A percentile compares a stretch with the other conserved stretches of the same genome.
Conservation (phyloP, 2,113 vertebrate species). For the Eudyptes chrysolophus region DNA sequence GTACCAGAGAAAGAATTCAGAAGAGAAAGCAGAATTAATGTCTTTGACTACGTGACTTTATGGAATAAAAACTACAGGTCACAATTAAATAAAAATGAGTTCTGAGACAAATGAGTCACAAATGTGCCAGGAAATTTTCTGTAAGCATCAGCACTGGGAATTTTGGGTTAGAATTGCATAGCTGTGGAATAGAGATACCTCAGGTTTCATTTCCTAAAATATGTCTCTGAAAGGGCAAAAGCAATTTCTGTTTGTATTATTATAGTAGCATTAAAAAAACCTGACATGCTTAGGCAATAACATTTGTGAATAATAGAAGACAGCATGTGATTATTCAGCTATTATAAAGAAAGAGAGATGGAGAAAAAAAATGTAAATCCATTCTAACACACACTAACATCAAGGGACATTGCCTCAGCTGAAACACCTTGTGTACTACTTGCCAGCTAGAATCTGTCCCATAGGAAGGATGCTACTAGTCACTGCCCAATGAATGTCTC, state of each 20-base stretch:
- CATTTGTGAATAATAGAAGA: background rate
- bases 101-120: background rate
- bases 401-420: background rate
- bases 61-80: background rate
- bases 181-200: background rate
- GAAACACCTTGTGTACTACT: background rate
- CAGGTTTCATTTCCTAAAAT: background rate
- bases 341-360: background rate
- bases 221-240: background rate
- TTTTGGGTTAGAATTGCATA: background rate
- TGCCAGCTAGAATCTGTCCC: background rate
- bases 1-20: background rate
- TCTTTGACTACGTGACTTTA: background rate
- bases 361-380: background rate
- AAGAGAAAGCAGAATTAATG: background rate
- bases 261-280: background rate
- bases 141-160: background rate
- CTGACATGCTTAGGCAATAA: background rate
- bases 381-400: background rate
- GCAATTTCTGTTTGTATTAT: background rate
- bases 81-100: constrained; percentile 9
- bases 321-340: background rate
- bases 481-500: background rate
- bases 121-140: background rate
- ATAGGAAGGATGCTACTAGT: background rate